These are phyloP conservation scores for Phyllotreta striolata DNA, from an alignment of 2,888 invertebrate genomes.

Conservation along the genomic window DNA sequence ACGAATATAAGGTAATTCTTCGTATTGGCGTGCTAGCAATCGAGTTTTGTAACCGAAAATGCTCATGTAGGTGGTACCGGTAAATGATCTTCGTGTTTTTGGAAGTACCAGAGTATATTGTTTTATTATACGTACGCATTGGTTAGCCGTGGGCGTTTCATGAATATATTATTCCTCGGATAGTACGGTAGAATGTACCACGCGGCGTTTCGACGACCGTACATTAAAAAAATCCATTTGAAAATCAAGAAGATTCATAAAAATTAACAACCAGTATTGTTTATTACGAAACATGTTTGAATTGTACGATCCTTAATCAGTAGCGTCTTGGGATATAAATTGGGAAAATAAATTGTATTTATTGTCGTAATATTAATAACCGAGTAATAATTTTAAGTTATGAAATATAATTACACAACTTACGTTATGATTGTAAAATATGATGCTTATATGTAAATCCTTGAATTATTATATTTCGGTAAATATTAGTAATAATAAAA, in stretches of 20 bases:
- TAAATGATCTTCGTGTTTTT: conserved; percentile 37
- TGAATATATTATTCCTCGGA: conserved; percentile 31
- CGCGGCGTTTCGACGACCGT: conserved; percentile 8
- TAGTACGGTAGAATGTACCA: conserved; percentile 22
- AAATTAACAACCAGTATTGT: conserved; percentile 13
- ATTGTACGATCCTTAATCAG: background rate
- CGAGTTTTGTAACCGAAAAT: conserved; percentile 33
- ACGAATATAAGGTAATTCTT: conserved; percentile 22
- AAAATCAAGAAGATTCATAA: conserved; percentile 14
- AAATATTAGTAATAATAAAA: background rate
- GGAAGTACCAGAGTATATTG: conserved; percentile 33
- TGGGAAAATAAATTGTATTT: background rate
- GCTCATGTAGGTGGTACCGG: conserved; percentile 35
- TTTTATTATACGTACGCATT: conserved; percentile 37
- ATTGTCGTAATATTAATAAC: no score
- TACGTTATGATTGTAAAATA: no score
- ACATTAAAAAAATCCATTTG: conserved; percentile 12
- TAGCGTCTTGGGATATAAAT: background rate
- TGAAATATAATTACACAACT: no score
- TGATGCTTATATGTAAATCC: no score
- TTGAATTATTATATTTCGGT: no score
- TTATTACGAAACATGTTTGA: conserved; percentile 4
- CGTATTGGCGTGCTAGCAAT: conserved; percentile 20
- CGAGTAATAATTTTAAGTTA: no score
- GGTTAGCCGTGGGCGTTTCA: conserved; percentile 30